A percentile compares a stretch with the other conserved stretches of the same genome.
phyloP scores from a whole-genome alignment of 2,797 vertebrate genomes.

The Parauchenoglanis ngamensis region DNA sequence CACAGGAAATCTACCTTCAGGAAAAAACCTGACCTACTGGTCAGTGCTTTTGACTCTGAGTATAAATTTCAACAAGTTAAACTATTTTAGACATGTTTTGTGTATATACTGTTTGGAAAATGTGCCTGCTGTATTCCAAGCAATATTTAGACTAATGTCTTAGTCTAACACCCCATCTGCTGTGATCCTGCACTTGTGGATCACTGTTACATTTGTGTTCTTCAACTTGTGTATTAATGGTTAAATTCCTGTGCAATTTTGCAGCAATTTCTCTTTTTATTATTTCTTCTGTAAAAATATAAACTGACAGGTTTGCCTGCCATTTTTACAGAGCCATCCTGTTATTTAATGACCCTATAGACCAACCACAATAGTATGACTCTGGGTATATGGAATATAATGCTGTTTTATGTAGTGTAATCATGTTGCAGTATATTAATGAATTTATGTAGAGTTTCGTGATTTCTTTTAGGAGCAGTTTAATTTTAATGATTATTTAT shows the following conservation, averaged over 20 bases:
- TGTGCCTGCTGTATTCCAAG: background rate
- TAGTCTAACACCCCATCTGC: background rate
- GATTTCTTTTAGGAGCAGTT: background rate
- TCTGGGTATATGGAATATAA: background rate
- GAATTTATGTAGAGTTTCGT: background rate
- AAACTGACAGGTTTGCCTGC: background rate
- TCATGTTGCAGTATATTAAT: background rate
- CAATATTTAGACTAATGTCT: background rate
- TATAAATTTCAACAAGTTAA: constrained; percentile 31
- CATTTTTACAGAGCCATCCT: background rate
- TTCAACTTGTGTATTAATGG: background rate
- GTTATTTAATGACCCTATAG: background rate
- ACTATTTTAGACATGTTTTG: background rate
- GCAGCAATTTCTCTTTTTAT: background rate
- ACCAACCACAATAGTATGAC: background rate
- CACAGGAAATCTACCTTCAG: constrained; percentile 78
- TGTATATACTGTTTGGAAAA: background rate
- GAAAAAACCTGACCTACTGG: constrained; percentile 82
- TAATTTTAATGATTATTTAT: background rate
- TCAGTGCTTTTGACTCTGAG: constrained; percentile 74
- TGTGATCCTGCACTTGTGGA: background rate
- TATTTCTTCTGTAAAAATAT: background rate
- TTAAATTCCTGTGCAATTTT: background rate
- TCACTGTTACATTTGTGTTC: background rate
- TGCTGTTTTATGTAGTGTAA: background rate